phyloP scores from a whole-genome alignment of 2,113 vertebrate genomes.

The Toxotes chatareus region DNA sequence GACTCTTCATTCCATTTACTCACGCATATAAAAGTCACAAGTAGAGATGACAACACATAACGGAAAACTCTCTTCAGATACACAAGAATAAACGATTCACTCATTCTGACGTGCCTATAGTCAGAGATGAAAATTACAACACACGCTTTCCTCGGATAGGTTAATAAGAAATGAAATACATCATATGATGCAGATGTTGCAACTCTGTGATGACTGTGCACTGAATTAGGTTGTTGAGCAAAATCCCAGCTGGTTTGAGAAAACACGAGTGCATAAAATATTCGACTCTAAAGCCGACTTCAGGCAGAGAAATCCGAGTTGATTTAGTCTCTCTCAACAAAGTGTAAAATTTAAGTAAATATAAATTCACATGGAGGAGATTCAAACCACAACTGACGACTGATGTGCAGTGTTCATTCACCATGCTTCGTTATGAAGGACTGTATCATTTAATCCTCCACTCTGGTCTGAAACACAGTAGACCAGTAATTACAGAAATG shows the following conservation, averaged over 20 bases:
- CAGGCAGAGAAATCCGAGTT: background rate
- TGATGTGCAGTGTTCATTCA: background rate
- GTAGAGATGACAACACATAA: background rate
- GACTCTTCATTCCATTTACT: slow-evolving; percentile 14
- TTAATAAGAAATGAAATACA: slow-evolving; percentile 25
- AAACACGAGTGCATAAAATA: slow-evolving; percentile 13
- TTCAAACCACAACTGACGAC: background rate
- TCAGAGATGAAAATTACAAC: slow-evolving; percentile 27
- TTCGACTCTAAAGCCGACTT: background rate
- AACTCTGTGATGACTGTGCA: slow-evolving; percentile 21
- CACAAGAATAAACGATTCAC: slow-evolving; percentile 4
- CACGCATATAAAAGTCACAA: slow-evolving; percentile 5
- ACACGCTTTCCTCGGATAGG: background rate
- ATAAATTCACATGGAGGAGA: background rate
- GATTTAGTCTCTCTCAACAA: background rate
- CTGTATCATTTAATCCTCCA: background rate
- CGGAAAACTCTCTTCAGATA: slow-evolving; percentile 11
- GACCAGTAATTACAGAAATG: slow-evolving; percentile 41
- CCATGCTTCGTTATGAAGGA: background rate
- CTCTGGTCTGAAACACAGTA: background rate
- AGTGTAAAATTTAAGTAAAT: background rate
- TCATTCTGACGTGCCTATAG: slow-evolving; percentile 4
- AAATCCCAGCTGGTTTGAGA: slow-evolving; percentile 15
- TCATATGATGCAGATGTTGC: slow-evolving; percentile 36
- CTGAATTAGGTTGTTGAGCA: slow-evolving; percentile 26